A percentile compares a stretch with the other conserved stretches of the same genome.
Evolutionary conservation across 35 echinoderm and acorn worm species (phyloP).

Genomic region (Apostichopus parvimensis): DNA sequence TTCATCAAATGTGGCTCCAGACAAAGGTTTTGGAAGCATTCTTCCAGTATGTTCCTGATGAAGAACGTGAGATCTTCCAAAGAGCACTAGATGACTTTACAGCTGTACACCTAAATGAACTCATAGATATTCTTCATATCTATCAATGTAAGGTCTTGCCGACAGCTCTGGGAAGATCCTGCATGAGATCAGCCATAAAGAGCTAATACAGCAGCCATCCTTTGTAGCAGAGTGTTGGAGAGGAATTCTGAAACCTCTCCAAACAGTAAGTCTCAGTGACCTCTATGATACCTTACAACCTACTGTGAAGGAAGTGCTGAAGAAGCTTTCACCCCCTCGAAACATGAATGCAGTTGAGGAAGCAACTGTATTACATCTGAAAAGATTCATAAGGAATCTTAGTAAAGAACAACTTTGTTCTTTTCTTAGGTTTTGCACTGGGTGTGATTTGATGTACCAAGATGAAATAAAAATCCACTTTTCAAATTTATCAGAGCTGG

Average conservation of each 20-base stretch:
- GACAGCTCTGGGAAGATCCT: not conserved
- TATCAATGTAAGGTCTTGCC: too few relatives aligned
- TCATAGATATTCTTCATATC: too few relatives aligned
- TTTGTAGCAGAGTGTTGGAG: slow-evolving; percentile 48
- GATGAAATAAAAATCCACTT: slow-evolving; percentile 10
- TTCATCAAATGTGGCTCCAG: not conserved
- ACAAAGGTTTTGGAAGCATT: not conserved
- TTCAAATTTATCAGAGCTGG: not conserved
- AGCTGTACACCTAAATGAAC: not conserved
- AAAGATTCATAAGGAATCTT: slow-evolving; percentile 32
- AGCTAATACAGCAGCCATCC: slow-evolving; percentile 26
- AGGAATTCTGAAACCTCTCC: not conserved
- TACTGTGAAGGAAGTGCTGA: slow-evolving; percentile 18
- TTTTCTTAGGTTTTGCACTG: slow-evolving; percentile 41
- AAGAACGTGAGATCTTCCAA: slow-evolving; percentile 6
- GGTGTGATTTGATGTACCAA: not conserved
- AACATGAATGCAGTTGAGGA: slow-evolving; percentile 22
- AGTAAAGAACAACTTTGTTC: not conserved
- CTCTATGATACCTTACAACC: slow-evolving; percentile 33
- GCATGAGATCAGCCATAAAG: slow-evolving; percentile 32
- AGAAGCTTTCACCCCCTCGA: not conserved
- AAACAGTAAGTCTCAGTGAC: not conserved
- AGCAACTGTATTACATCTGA: slow-evolving; percentile 3
- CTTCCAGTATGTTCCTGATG: slow-evolving; percentile 9
- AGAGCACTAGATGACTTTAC: not conserved